Percentiles rank a stretch among this genome's conserved stretches.
Conservation (phyloP, 2,888 invertebrate genomes). For the Phoenoteleia sp. region DNA sequence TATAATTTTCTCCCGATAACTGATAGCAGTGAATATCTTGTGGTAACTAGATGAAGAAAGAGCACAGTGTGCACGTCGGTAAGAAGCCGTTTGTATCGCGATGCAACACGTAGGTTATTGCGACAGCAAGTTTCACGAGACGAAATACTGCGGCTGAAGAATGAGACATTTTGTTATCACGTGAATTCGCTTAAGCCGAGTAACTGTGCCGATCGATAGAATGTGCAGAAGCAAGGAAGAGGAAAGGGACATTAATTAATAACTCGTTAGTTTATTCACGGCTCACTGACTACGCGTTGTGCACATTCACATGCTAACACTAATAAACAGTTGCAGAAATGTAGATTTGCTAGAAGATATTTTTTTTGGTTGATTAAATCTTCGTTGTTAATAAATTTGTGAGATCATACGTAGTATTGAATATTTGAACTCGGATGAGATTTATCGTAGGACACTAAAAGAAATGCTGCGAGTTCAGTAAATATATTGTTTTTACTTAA, state of each 20-base stretch:
- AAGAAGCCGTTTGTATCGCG: neutral
- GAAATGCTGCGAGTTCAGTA: too few species aligned
- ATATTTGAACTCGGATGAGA: too few species aligned
- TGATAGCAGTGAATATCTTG: conserved; percentile 9
- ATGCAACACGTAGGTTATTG: conserved; percentile 49
- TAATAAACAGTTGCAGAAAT: too few species aligned
- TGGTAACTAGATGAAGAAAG: neutral
- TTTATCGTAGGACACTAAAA: too few species aligned
- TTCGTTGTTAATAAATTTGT: neutral
- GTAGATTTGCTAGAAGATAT: too few species aligned
- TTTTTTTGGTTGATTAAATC: too few species aligned
- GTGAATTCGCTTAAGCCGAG: conserved; percentile 57
- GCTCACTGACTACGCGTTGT: conserved; percentile 24
- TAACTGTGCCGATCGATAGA: conserved; percentile 62
- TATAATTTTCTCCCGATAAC: conserved; percentile 5
- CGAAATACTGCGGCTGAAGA: conserved; percentile 39
- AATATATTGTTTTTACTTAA: too few species aligned
- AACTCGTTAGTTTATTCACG: conserved; percentile 63
- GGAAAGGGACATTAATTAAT: conserved; percentile 62
- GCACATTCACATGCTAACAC: neutral
- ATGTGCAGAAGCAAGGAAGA: conserved; percentile 51
- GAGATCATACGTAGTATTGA: too few species aligned
- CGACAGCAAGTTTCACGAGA: conserved; percentile 25
- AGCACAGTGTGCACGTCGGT: neutral
- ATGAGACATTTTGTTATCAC: conserved; percentile 54